phyloP scores from a whole-genome alignment of 1,140 invertebrate genomes.

The Radopholus similis region DNA sequence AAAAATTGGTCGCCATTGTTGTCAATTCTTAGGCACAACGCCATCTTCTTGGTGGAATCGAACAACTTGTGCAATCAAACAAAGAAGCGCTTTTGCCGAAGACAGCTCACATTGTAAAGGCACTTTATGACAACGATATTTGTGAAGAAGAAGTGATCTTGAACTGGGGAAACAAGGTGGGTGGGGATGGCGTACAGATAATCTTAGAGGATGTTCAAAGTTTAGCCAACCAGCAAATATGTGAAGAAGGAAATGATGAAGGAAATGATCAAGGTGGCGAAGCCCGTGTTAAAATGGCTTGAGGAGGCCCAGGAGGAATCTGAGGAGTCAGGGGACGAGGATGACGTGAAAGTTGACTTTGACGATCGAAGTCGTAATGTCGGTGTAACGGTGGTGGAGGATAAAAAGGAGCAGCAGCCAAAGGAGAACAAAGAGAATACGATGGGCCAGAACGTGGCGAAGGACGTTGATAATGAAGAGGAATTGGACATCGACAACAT shows the following conservation, averaged over 20 bases:
- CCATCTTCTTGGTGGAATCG: slow-evolving; percentile 87
- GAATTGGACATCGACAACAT: background rate
- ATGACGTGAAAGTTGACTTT: slow-evolving; percentile 49
- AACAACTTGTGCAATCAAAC: slow-evolving; percentile 81
- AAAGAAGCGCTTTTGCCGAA: slow-evolving; percentile 74
- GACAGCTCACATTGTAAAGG: slow-evolving; percentile 82
- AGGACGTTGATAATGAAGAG: background rate
- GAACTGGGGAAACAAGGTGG: slow-evolving; percentile 89
- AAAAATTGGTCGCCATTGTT: background rate
- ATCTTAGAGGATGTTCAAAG: background rate
- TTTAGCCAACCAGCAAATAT: slow-evolving; percentile 76
- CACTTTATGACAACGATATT: slow-evolving; percentile 90
- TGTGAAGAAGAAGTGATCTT: slow-evolving; percentile 85
- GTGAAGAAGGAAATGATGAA: slow-evolving; percentile 82
- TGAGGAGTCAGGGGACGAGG: slow-evolving; percentile 60
- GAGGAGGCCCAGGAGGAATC: slow-evolving; percentile 82
- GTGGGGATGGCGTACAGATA: background rate
- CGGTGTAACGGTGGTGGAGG: slow-evolving; percentile 28
- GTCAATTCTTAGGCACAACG: slow-evolving; percentile 82
- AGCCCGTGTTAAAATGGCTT: slow-evolving; percentile 88
- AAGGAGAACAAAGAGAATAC: background rate
- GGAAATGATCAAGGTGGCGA: slow-evolving; percentile 84
- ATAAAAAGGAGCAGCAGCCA: background rate
- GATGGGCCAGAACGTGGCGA: background rate
- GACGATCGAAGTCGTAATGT: slow-evolving; percentile 45